phyloP scores from a whole-genome alignment of 2,797 vertebrate species.

The Syndactyla subalaris region DNA sequence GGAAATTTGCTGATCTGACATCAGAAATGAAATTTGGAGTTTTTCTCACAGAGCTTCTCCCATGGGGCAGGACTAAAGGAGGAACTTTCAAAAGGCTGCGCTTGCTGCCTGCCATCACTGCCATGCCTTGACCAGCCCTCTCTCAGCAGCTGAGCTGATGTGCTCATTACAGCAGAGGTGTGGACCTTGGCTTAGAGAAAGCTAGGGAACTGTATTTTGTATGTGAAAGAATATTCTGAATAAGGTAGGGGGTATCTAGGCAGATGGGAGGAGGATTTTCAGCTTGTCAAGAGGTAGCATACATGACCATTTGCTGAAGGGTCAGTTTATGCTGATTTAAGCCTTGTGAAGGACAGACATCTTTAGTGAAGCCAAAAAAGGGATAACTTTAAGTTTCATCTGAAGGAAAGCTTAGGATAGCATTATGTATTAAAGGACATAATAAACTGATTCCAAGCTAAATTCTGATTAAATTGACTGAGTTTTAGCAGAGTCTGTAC shows the following conservation, averaged over 20 bases:
- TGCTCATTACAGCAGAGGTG: background rate
- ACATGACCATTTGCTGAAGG: background rate
- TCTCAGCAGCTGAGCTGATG: background rate
- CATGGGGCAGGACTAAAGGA: background rate
- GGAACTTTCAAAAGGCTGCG: background rate
- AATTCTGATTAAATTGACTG: background rate
- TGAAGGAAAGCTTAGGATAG: background rate
- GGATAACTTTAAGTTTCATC: background rate
- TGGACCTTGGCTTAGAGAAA: background rate
- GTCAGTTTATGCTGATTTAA: background rate
- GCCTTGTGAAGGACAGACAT: background rate
- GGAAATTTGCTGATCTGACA: background rate
- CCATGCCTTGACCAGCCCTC: rapidly evolving
- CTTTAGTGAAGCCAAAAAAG: background rate
- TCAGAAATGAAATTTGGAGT: background rate
- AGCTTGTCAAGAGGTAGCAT: background rate
- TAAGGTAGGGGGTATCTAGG: background rate
- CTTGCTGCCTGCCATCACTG: background rate
- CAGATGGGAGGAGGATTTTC: background rate
- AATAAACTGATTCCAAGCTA: background rate
- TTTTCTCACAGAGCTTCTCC: background rate
- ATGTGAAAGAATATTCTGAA: background rate
- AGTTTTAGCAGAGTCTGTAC: background rate
- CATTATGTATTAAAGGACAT: background rate
- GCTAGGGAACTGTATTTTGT: background rate